Evolutionary conservation across 2,113 vertebrate genomes (phyloP).

Genomic region (Platycercus adscitus): DNA sequence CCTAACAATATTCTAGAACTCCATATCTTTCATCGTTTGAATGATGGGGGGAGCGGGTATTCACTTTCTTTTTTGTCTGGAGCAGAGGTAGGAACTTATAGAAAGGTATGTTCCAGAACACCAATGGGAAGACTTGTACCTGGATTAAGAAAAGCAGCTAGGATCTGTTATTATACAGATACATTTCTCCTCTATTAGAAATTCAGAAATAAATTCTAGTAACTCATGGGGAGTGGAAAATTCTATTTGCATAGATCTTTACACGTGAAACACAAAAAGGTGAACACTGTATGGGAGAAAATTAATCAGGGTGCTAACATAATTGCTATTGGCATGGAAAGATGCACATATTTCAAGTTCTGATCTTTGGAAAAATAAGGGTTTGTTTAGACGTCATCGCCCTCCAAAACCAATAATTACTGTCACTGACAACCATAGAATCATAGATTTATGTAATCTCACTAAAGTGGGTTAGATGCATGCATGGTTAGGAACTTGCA

Average conservation of each 20-base stretch:
- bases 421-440: not conserved
- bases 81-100: not conserved
- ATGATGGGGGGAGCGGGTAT: rapidly evolving
- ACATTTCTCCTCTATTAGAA: not conserved
- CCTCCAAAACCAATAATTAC: constrained; percentile 10
- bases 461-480: not conserved
- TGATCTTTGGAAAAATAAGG: not conserved
- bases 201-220: not conserved
- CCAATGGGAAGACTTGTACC: not conserved
- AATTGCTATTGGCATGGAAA: not conserved
- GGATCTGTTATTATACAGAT: not conserved
- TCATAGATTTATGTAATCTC: not conserved
- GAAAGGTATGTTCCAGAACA: not conserved
- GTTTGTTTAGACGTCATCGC: not conserved
- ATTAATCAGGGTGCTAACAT: not conserved
- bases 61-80: not conserved
- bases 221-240: not conserved
- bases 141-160: not conserved
- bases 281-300: not conserved
- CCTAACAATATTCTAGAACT: not conserved
- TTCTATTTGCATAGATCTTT: not conserved
- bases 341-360: not conserved
- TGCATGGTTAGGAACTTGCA: not conserved
- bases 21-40: not conserved
- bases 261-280: not conserved